These are phyloP conservation scores for Colius striatus DNA, from an alignment of 2,113 vertebrate species.

Conservation along the genomic window DNA sequence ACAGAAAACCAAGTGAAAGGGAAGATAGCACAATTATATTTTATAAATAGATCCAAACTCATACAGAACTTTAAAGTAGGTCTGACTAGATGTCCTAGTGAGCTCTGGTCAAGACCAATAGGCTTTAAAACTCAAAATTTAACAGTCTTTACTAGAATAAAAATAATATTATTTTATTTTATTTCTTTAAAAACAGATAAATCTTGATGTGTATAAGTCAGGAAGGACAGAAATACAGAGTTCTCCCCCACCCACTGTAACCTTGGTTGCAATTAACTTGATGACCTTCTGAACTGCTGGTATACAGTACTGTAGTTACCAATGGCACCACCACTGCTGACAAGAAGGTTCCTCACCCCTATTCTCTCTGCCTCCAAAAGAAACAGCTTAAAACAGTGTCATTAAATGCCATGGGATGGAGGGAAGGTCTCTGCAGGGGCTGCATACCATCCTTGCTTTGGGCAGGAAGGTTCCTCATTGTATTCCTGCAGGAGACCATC, in stretches of 20 bases:
- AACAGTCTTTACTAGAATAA: not conserved
- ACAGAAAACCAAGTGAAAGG: not conserved
- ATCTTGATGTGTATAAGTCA: not conserved
- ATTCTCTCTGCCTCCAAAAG: not conserved
- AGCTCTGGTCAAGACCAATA: not conserved
- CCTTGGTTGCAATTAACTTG: not conserved
- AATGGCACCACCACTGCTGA: not conserved
- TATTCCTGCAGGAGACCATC: not conserved
- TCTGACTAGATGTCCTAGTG: not conserved
- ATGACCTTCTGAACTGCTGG: conserved; percentile 31
- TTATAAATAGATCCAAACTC: not conserved
- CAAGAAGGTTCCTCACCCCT: accelerated
- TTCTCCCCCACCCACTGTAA: not conserved
- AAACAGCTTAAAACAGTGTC: not conserved
- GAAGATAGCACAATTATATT: not conserved
- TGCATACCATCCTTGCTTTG: not conserved
- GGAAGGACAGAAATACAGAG: not conserved
- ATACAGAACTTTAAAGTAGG: not conserved
- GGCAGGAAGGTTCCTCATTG: not conserved
- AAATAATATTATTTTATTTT: not conserved
- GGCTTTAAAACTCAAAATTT: not conserved
- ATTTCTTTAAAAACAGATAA: not conserved
- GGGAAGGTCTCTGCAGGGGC: not conserved
- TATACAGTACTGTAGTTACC: not conserved
- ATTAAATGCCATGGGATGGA: not conserved